Percentiles rank a stretch among this genome's conserved stretches.
Evolutionary conservation across 2,888 invertebrate genomes (phyloP).

Genomic region (Nomada hirtipes): DNA sequence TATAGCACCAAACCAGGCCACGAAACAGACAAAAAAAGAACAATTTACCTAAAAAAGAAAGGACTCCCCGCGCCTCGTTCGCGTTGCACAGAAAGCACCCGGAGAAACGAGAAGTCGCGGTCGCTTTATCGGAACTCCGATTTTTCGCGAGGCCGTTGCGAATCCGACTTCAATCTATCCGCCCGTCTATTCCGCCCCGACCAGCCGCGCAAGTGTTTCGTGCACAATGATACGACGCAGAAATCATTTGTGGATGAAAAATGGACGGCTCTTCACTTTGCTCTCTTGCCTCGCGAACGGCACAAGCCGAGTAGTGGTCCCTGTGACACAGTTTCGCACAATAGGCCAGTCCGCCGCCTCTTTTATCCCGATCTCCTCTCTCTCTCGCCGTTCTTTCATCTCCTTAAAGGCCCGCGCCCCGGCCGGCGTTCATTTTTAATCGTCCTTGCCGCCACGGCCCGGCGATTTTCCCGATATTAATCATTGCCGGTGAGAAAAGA

Average conservation of each 20-base stretch:
- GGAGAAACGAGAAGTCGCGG: too few relatives aligned
- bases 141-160: not conserved
- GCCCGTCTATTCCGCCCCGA: not conserved
- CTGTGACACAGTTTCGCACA: conserved; percentile 71
- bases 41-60: too few relatives aligned
- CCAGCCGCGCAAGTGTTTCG: conserved; percentile 11
- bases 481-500: not conserved
- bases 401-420: conserved; percentile 47
- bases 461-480: conserved; percentile 7
- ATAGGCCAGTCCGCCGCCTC: conserved; percentile 58
- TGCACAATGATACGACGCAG: conserved; percentile 45
- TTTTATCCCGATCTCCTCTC: conserved; percentile 29
- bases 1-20: too few relatives aligned
- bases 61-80: too few relatives aligned
- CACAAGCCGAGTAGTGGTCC: conserved; percentile 43
- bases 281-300: conserved; percentile 50
- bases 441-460: conserved; percentile 15
- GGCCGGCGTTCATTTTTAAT: conserved; percentile 51
- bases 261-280: conserved; percentile 55
- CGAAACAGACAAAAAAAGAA: too few relatives aligned
- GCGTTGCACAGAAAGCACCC: too few relatives aligned
- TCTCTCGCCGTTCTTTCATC: conserved; percentile 44
- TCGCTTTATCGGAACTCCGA: too few relatives aligned
- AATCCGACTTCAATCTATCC: not conserved
- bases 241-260: conserved; percentile 59